Evolutionary conservation across 1,140 invertebrate genomes (phyloP), one percentile per base, ranked within the genome.

Genomic region (Saccostrea echinata): DNA sequence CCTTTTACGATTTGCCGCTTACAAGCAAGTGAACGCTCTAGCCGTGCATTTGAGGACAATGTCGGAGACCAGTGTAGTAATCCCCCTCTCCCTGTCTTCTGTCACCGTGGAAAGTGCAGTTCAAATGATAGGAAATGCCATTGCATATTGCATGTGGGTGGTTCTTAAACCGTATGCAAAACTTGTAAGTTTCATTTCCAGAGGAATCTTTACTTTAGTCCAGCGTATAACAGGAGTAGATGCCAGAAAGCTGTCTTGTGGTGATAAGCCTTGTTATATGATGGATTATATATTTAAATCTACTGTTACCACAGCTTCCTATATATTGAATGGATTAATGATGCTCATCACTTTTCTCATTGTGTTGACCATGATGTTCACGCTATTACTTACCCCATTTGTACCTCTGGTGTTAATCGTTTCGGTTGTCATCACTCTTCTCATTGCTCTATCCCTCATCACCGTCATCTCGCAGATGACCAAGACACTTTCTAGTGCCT

Each of bases 321-420:
- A 30, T 27, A 4, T 30, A 30, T 18, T 76, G 68, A 76, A 76
- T 6, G 68, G 27, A 3, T 30, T 76, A 30, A 27, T 76, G 68
- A 76, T 76, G 68, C 30, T 76, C 68, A 76, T 76, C 68, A 16
- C 16, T 18, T 27, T 18, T 33, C 68, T 76, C 24, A 30, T 76
- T 13, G 68, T 76, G 68, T 16, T 76, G 68, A 30, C 68, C 27
- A 76, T 76, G 68, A 18, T 30, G 30, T 76, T 76, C 30, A 76
- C 68, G 3, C 30, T 76, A 11, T 33, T 76, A 13, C 68, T 76
- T 13, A 76, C 68, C 16, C 68, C 68, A 1, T 76, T 76, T 33
- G 68, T 76, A 4, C 68, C 68, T 33, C 9, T 76, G 6, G 30
- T 76, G 68, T 33, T 76, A 12, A 33, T 76, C 68, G 24, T 76